Evolutionary conservation across 1,140 invertebrate genomes (phyloP).

Genomic region (Heterodera carotae): DNA sequence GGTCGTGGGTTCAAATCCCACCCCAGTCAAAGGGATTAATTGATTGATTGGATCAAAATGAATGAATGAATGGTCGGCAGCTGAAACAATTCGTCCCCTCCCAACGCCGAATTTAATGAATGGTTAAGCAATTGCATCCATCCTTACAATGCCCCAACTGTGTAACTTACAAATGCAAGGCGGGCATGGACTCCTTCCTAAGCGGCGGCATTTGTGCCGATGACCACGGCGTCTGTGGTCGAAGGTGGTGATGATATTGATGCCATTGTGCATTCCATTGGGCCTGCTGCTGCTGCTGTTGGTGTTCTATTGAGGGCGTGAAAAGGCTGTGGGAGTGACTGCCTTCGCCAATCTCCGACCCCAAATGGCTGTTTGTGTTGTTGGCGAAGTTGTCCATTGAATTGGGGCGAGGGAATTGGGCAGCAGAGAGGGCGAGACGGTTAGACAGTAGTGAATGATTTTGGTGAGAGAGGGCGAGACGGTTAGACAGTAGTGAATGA

Average conservation of each 20-base stretch:
- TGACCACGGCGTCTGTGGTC: slow-evolving; percentile 93
- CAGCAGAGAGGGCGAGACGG: slow-evolving; percentile 14
- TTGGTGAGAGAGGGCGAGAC: neutral
- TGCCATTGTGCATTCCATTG: slow-evolving; percentile 9
- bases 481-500: no score
- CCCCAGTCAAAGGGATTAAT: no score
- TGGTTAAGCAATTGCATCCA: no score
- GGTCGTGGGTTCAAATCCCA: no score
- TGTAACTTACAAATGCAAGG: slow-evolving; percentile 25
- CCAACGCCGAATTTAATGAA: no score
- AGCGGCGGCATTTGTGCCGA: slow-evolving; percentile 73
- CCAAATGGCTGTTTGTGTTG: slow-evolving; percentile 1
- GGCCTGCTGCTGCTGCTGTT: slow-evolving; percentile 3
- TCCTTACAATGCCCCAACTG: no score
- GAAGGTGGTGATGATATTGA: slow-evolving; percentile 71
- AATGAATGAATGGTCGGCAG: neutral
- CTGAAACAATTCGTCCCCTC: no score
- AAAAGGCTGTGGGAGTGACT: neutral
- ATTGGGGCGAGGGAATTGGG: neutral
- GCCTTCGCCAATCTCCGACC: neutral
- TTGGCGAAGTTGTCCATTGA: slow-evolving; percentile 13
- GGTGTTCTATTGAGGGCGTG: slow-evolving; percentile 9
- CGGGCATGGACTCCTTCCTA: slow-evolving; percentile 29
- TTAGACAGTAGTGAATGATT: no score
- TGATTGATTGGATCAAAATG: no score